phyloP scores from a whole-genome alignment of 2,888 invertebrate species.

The Gymnosoma rotundatum region DNA sequence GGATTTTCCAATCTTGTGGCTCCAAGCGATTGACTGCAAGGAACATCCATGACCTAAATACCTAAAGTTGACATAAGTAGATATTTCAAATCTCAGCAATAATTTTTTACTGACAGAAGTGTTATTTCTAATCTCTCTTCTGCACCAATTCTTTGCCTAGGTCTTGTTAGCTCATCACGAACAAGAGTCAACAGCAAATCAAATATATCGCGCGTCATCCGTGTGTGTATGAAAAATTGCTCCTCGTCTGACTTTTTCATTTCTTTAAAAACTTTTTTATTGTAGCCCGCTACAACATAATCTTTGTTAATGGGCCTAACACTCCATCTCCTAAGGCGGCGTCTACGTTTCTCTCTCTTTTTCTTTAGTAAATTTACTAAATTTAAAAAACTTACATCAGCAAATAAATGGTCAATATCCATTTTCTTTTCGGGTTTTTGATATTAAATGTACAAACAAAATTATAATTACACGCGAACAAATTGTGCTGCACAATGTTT shows the following conservation, averaged over 20 bases:
- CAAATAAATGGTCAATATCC: too few relatives aligned
- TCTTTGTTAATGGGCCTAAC: constrained; percentile 6
- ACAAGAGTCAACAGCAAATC: background rate
- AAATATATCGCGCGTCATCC: constrained; percentile 6
- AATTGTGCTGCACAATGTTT: too few relatives aligned
- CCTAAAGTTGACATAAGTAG: too few relatives aligned
- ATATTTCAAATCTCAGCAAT: background rate
- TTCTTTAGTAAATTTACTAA: background rate
- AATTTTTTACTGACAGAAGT: background rate
- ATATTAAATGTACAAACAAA: too few relatives aligned
- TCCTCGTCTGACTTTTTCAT: constrained; percentile 13
- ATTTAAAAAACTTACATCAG: constrained; percentile 9
- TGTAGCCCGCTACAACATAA: background rate
- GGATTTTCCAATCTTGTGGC: constrained; percentile 7
- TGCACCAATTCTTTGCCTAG: too few relatives aligned
- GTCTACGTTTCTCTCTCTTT: background rate
- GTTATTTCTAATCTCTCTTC: constrained; percentile 15
- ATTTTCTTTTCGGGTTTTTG: too few relatives aligned
- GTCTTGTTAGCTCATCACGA: background rate
- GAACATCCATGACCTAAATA: too few relatives aligned
- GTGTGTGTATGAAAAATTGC: constrained; percentile 8
- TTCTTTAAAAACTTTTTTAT: constrained; percentile 12
- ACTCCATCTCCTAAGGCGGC: constrained; percentile 5
- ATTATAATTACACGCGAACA: too few relatives aligned
- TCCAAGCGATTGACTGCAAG: too few relatives aligned